These are phyloP conservation scores for Drosophila falleni DNA, from an alignment of 2,888 invertebrate genomes.

Conservation along the genomic window DNA sequence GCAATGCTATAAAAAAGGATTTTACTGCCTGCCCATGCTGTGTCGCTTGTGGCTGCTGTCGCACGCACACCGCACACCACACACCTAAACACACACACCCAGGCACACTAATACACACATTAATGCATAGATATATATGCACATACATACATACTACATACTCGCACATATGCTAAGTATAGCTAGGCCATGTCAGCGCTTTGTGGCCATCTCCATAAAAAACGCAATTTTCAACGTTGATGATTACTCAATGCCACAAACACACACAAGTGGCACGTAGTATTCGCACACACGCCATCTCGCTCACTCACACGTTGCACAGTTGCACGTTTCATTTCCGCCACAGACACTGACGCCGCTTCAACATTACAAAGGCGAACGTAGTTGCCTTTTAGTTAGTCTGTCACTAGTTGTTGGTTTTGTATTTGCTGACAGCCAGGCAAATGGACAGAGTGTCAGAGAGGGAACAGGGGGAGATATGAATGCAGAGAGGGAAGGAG, in stretches of 20 bases:
- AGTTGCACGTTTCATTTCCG: constrained; percentile 74
- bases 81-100: constrained; percentile 14
- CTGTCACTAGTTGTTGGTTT: constrained; percentile 52
- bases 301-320: constrained; percentile 17
- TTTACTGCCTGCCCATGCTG: constrained; percentile 76
- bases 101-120: constrained; percentile 1
- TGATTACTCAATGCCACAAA: constrained; percentile 80
- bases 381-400: constrained; percentile 60
- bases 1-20: constrained; percentile 77
- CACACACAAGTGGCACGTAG: constrained; percentile 45
- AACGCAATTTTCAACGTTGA: constrained; percentile 81
- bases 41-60: constrained; percentile 64
- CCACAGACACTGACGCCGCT: constrained; percentile 67
- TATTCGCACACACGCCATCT: constrained; percentile 28
- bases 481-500: background rate
- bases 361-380: constrained; percentile 46
- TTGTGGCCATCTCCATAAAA: constrained; percentile 67
- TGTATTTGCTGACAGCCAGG: constrained; percentile 48
- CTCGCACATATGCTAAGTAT: constrained; percentile 58
- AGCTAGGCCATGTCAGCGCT: constrained; percentile 71
- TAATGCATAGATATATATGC: constrained; percentile 8
- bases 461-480: background rate
- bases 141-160: constrained; percentile 44
- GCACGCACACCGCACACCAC: constrained; percentile 49
- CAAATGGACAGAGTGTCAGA: background rate